Evolutionary conservation across 1,140 invertebrate species (phyloP).

Genomic region (Cydia fagiglandana): DNA sequence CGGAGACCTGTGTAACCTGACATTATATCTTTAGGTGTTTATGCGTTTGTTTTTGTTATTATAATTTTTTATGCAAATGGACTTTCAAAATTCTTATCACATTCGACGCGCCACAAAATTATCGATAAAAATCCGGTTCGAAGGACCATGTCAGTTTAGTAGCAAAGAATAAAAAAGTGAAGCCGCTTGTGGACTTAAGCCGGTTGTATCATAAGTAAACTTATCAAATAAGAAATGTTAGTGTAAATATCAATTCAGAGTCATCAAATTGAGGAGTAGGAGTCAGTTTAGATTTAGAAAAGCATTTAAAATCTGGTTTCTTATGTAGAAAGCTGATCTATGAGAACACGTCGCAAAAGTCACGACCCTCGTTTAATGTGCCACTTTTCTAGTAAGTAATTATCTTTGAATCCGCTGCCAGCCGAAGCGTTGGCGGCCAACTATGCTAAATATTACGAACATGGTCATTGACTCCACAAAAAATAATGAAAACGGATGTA

Average conservation of each 20-base stretch:
- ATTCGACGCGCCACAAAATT: not conserved
- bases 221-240: not conserved
- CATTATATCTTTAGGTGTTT: not conserved
- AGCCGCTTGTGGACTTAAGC: not conserved
- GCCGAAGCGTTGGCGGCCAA: not conserved
- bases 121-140: slow-evolving; percentile 20
- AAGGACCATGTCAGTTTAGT: slow-evolving; percentile 1
- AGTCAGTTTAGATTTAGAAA: not conserved
- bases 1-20: too few species aligned
- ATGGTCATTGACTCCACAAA: slow-evolving; percentile 33
- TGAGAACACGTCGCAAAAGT: not conserved
- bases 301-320: not conserved
- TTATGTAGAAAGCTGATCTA: not conserved
- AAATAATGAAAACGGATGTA: slow-evolving; percentile 41
- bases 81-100: not conserved
- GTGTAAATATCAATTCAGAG: not conserved
- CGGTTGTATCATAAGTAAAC: not conserved
- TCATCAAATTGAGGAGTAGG: not conserved
- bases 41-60: not conserved
- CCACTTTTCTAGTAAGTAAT: not conserved
- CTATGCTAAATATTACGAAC: slow-evolving; percentile 6
- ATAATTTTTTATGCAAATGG: not conserved
- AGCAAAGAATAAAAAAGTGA: not conserved
- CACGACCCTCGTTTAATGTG: not conserved
- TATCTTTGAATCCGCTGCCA: not conserved